phyloP scores from a whole-genome alignment of 2,113 vertebrate genomes.

The Paedocypris sp. region DNA sequence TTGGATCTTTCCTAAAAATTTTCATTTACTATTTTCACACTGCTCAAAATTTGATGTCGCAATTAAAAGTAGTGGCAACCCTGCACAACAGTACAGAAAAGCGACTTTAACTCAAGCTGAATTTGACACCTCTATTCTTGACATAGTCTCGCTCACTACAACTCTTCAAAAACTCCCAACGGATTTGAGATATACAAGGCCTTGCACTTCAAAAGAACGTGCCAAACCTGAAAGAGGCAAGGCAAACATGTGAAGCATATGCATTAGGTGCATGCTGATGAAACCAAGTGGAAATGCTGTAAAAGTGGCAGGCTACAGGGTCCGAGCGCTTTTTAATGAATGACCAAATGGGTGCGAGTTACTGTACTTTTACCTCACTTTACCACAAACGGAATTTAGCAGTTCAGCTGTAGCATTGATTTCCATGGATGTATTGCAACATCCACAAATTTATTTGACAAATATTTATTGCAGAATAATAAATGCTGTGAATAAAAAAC shows the following conservation, averaged over 20 bases:
- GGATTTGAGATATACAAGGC: slow-evolving; percentile 15
- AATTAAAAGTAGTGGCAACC: too few species aligned
- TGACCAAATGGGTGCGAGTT: slow-evolving; percentile 10
- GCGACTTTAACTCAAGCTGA: background rate
- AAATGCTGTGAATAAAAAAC: too few species aligned
- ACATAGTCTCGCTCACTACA: background rate
- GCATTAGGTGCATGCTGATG: slow-evolving; percentile 27
- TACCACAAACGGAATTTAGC: too few species aligned
- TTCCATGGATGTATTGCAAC: too few species aligned
- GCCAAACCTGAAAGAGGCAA: slow-evolving; percentile 27
- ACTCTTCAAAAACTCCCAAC: background rate
- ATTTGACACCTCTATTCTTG: background rate
- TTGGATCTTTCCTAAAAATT: background rate
- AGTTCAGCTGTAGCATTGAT: too few species aligned
- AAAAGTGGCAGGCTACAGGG: slow-evolving; percentile 18
- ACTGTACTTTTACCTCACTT: too few species aligned
- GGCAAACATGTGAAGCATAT: slow-evolving; percentile 21
- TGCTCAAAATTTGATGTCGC: too few species aligned
- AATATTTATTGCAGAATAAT: too few species aligned
- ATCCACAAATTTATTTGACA: too few species aligned
- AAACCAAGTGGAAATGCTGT: slow-evolving; percentile 26
- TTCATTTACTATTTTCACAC: background rate
- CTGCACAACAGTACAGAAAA: background rate
- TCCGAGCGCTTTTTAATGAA: slow-evolving; percentile 17
- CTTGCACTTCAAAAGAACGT: slow-evolving; percentile 16